Percentiles rank a stretch among this genome's conserved stretches.
Conservation (phyloP, 2,888 invertebrate genomes). For the Penaeus monodon region DNA sequence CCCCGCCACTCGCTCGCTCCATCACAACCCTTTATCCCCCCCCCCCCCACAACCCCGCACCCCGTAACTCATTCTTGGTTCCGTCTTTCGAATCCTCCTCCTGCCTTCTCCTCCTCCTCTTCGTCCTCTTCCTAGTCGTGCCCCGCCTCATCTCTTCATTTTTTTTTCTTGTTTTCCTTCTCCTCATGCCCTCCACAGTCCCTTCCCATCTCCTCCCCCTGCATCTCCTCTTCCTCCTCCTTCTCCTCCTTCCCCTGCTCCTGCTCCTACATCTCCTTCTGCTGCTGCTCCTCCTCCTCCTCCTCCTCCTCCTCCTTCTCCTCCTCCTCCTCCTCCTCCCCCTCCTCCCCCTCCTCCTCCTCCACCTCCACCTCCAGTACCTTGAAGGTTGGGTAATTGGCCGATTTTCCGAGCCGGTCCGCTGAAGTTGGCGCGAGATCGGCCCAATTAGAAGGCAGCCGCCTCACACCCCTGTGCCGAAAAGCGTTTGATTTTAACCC, state of each 20-base stretch:
- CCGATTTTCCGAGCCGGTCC: constrained; percentile 45
- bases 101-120: neutral
- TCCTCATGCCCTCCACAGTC: neutral
- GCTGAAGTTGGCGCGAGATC: constrained; percentile 50
- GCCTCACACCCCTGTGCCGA: constrained; percentile 26
- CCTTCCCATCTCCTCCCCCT: neutral
- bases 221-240: neutral
- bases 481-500: constrained; percentile 41
- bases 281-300: neutral
- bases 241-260: neutral
- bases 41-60: neutral
- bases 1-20: neutral
- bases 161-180: no score
- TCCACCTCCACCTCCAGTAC: neutral
- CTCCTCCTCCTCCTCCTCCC: neutral
- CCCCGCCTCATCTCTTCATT: neutral
- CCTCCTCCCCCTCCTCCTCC: neutral
- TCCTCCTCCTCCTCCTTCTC: neutral
- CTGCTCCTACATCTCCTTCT: neutral
- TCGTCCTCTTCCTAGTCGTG: no score
- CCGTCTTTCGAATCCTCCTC: neutral
- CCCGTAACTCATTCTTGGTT: neutral
- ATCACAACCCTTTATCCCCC: neutral
- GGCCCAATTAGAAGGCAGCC: constrained; percentile 37
- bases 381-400: constrained; percentile 32